Conservation (phyloP, 2,113 vertebrate species). For the Columba livia region DNA sequence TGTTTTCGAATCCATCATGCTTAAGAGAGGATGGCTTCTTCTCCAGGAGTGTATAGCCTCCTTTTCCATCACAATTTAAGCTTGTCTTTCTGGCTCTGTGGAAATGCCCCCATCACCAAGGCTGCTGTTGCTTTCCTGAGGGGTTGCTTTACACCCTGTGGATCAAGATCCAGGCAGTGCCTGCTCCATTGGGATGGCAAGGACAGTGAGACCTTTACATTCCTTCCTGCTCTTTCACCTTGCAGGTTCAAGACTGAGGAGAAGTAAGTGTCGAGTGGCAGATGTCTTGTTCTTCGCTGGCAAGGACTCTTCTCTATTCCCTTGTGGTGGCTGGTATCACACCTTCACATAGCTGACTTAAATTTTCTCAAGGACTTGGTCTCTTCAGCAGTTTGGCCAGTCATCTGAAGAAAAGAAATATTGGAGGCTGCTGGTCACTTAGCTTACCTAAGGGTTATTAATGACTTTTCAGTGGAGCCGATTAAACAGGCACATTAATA, state of each 20-base stretch:
- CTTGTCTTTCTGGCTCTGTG: neutral
- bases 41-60: neutral
- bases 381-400: neutral
- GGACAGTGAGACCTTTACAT: neutral
- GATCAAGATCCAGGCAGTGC: neutral
- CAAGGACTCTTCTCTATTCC: neutral
- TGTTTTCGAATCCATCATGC: neutral
- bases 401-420: neutral
- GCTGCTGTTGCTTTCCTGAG: neutral
- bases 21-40: neutral
- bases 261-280: neutral
- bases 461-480: neutral
- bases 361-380: neutral
- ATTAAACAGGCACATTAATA: neutral
- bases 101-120: neutral
- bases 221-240: neutral
- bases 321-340: neutral
- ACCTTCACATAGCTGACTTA: neutral
- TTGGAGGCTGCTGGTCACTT: neutral
- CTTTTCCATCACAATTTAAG: neutral
- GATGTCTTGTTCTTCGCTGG: neutral
- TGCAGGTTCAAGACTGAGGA: neutral
- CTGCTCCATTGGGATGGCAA: fast-evolving
- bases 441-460: neutral
- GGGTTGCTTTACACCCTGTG: neutral